These are phyloP conservation scores for Microtus oregoni DNA, from an alignment of 2,113 vertebrate genomes.

Conservation along the genomic window DNA sequence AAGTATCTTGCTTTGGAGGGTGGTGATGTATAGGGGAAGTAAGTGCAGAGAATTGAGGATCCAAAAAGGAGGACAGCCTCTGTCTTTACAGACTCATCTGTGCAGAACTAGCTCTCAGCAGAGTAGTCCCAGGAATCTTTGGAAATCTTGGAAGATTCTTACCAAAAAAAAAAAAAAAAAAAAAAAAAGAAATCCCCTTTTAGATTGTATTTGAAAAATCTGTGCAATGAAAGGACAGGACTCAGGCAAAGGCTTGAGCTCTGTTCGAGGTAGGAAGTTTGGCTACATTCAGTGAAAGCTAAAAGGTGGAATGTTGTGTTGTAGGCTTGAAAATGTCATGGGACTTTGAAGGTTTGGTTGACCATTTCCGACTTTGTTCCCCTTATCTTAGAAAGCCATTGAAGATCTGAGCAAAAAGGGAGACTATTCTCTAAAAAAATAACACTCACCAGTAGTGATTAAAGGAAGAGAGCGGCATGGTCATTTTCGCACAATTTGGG, in stretches of 20 bases:
- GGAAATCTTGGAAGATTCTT: background rate
- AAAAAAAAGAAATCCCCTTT: background rate
- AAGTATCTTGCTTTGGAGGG: background rate
- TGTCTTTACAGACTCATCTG: background rate
- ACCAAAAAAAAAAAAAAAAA: background rate
- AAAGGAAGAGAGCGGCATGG: background rate
- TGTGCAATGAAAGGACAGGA: background rate
- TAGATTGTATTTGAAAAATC: slow-evolving; percentile 37
- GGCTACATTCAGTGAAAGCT: background rate
- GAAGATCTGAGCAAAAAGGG: background rate
- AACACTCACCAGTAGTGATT: background rate
- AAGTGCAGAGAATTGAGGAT: background rate
- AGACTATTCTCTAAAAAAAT: slow-evolving; percentile 26
- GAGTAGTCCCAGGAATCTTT: background rate
- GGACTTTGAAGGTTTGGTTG: background rate
- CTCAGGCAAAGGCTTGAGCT: background rate
- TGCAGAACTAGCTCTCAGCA: background rate
- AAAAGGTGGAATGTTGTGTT: background rate
- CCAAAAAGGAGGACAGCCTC: background rate
- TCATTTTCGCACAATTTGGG: background rate
- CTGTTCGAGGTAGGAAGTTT: background rate
- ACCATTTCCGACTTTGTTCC: slow-evolving; percentile 15
- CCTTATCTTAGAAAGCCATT: background rate
- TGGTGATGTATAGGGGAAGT: too few species aligned
- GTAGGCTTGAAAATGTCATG: background rate